Percentiles rank a stretch among this genome's conserved stretches.
Conservation (phyloP, 1,140 invertebrate species). For the Sesamia nonagrioides region DNA sequence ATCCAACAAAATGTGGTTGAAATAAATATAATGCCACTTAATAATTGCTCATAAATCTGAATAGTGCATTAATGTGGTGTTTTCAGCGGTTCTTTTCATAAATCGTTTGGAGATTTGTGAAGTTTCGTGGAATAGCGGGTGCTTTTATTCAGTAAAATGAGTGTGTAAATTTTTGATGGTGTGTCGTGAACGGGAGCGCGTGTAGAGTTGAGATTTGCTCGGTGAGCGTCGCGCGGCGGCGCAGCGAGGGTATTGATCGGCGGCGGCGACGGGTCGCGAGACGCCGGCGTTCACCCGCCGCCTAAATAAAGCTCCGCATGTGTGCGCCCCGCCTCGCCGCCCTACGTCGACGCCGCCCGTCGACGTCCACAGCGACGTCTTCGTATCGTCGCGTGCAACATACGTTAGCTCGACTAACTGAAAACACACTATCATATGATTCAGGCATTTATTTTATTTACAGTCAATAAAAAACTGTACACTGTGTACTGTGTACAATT, state of each 20-base stretch:
- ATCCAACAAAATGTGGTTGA: constrained; percentile 28
- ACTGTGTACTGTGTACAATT: too few species aligned
- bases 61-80: constrained; percentile 45
- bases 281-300: constrained; percentile 83
- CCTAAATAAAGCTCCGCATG: constrained; percentile 86
- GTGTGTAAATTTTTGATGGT: constrained; percentile 86
- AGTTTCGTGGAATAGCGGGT: constrained; percentile 57
- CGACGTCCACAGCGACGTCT: constrained; percentile 55
- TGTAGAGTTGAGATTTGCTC: constrained; percentile 80
- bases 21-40: background rate
- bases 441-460: constrained; percentile 24
- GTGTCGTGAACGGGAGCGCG: constrained; percentile 78
- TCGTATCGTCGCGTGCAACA: constrained; percentile 53
- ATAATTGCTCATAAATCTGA: background rate
- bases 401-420: constrained; percentile 47
- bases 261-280: constrained; percentile 77
- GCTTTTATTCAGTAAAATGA: constrained; percentile 80
- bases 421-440: constrained; percentile 43
- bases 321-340: constrained; percentile 75
- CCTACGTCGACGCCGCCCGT: constrained; percentile 73
- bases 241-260: constrained; percentile 85
- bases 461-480: background rate
- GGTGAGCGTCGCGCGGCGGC: constrained; percentile 80
- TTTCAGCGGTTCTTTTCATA: constrained; percentile 38
- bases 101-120: constrained; percentile 36